Percentiles rank a stretch among this genome's conserved stretches.
Evolutionary conservation across 2,888 invertebrate species (phyloP).

Genomic region (Troides oblongomaculatus): DNA sequence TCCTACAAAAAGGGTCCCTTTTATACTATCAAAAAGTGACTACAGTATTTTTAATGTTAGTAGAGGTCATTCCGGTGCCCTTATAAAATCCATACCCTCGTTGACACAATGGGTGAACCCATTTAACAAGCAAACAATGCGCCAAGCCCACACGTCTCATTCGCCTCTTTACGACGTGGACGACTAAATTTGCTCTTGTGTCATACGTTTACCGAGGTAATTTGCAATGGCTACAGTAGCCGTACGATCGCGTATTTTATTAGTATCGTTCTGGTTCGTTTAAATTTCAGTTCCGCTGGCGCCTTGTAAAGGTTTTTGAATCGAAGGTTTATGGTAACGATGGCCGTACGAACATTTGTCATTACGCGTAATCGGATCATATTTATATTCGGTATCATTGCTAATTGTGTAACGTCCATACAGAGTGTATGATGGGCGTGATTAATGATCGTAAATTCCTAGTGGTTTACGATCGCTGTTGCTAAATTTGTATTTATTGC

Average conservation of each 20-base stretch:
- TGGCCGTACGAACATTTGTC: constrained; percentile 31
- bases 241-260: constrained; percentile 38
- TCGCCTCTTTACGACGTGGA: constrained; percentile 56
- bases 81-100: constrained; percentile 49
- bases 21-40: neutral
- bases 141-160: constrained; percentile 64
- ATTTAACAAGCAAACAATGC: constrained; percentile 60
- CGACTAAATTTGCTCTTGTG: constrained; percentile 57
- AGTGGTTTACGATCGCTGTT: constrained; percentile 11
- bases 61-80: constrained; percentile 65
- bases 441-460: constrained; percentile 3
- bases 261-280: constrained; percentile 51
- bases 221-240: constrained; percentile 43
- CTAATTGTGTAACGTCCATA: constrained; percentile 5
- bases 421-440: neutral
- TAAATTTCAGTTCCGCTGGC: constrained; percentile 44
- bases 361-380: constrained; percentile 19
- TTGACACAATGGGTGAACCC: constrained; percentile 42
- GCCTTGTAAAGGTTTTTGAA: constrained; percentile 41
- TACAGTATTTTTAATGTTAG: constrained; percentile 40
- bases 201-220: constrained; percentile 42
- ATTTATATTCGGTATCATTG: constrained; percentile 28
- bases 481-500: constrained; percentile 1
- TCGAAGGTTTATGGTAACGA: constrained; percentile 53
- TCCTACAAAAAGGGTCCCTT: too few relatives aligned